phyloP scores from a whole-genome alignment of 2,888 invertebrate species.

The Gymnocheta viridis region DNA sequence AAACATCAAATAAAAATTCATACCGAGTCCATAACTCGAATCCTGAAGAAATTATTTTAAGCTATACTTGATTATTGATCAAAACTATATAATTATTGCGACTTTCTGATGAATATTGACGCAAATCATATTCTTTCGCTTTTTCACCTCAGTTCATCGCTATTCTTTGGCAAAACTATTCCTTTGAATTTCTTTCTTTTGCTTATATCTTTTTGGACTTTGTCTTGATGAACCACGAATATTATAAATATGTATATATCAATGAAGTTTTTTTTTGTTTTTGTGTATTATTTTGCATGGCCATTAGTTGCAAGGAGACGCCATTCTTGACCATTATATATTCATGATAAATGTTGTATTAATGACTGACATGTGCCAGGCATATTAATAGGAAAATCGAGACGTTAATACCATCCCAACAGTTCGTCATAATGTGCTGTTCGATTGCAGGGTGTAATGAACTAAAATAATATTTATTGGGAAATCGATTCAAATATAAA shows the following conservation, averaged over 20 bases:
- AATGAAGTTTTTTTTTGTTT: not conserved
- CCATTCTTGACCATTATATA: conserved; percentile 41
- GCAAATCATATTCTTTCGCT: not conserved
- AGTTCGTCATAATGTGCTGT: not conserved
- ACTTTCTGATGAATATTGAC: no score
- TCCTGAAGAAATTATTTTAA: no score
- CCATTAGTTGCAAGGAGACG: conserved; percentile 56
- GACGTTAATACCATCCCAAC: not conserved
- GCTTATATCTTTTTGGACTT: conserved; percentile 7
- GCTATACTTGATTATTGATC: no score
- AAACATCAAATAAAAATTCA: no score
- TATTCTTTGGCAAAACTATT: conserved; percentile 12
- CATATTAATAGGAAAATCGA: conserved; percentile 45
- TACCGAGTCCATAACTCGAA: no score
- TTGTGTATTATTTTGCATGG: conserved; percentile 29
- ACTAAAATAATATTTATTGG: conserved; percentile 25
- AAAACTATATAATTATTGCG: no score
- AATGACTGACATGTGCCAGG: conserved; percentile 59
- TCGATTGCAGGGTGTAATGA: conserved; percentile 6
- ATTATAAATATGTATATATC: not conserved
- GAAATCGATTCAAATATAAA: conserved; percentile 27
- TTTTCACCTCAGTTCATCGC: not conserved
- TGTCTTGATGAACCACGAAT: not conserved
- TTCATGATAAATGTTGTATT: conserved; percentile 64
- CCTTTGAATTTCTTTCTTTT: not conserved